Evolutionary conservation across 2,113 vertebrate genomes (phyloP).

Genomic region (Centropristis striata): DNA sequence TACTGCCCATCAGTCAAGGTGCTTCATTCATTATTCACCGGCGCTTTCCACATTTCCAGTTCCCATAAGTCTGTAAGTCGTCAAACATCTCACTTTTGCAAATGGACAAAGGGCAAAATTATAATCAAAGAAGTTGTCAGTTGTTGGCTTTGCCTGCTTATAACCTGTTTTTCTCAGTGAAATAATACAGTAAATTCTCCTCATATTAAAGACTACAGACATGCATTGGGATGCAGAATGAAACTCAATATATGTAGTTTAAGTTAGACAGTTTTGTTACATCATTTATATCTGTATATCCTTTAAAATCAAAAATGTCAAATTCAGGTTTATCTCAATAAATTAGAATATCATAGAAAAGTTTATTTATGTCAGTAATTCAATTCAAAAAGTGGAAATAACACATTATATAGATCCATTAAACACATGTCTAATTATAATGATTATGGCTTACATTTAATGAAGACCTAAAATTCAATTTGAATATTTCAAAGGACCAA

Average conservation of each 20-base stretch:
- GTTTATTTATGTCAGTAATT: too few relatives aligned
- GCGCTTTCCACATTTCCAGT: slow-evolving; percentile 46
- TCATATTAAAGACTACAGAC: background rate
- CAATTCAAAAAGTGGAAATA: too few relatives aligned
- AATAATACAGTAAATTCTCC: too few relatives aligned
- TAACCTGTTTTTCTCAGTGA: background rate
- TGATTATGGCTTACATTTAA: too few relatives aligned
- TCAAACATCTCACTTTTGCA: slow-evolving; percentile 17
- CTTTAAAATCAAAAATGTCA: too few relatives aligned
- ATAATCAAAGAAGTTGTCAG: background rate
- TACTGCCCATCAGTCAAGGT: slow-evolving; percentile 44
- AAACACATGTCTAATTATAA: too few relatives aligned
- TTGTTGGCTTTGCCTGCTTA: too few relatives aligned
- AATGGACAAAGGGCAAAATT: background rate
- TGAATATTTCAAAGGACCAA: too few relatives aligned
- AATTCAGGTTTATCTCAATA: too few relatives aligned
- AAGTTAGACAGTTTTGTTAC: background rate
- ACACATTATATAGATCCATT: too few relatives aligned
- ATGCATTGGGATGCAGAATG: background rate
- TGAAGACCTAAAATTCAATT: too few relatives aligned
- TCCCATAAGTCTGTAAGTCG: slow-evolving; percentile 18
- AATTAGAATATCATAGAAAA: too few relatives aligned
- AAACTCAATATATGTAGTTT: background rate
- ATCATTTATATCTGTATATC: background rate
- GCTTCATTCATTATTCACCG: slow-evolving; percentile 60